These are phyloP conservation scores for Aphyosemion australe DNA, from an alignment of 2,113 vertebrate species.

Conservation along the genomic window DNA sequence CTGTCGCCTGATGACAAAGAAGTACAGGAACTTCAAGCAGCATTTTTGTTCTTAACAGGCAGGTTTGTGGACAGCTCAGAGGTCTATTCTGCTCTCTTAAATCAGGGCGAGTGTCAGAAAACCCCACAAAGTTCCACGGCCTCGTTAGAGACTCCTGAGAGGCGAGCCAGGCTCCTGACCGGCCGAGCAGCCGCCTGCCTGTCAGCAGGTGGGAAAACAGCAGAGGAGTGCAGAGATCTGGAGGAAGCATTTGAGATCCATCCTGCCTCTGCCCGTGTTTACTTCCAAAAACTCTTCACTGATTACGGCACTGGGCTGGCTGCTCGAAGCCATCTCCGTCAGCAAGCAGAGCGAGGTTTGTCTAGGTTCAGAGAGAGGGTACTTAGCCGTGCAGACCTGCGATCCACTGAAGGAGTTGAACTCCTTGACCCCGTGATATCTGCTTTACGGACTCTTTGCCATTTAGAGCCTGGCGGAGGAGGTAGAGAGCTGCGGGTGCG, in stretches of 20 bases:
- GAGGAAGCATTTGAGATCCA: conserved; percentile 81
- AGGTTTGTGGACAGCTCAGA: conserved; percentile 81
- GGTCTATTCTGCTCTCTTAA: conserved; percentile 74
- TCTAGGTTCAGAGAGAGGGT: conserved; percentile 83
- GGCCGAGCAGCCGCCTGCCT: conserved; percentile 83
- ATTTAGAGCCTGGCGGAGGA: conserved; percentile 76
- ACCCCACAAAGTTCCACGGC: conserved; percentile 30
- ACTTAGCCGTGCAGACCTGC: conserved; percentile 79
- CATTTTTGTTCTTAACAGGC: conserved; percentile 73
- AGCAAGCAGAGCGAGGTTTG: conserved; percentile 82
- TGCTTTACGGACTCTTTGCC: conserved; percentile 84
- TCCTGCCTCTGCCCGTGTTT: conserved; percentile 73
- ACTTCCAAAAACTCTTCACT: conserved; percentile 81
- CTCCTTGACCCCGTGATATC: conserved; percentile 81
- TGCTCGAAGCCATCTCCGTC: conserved; percentile 70
- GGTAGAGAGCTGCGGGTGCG: conserved; percentile 82
- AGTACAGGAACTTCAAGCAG: conserved; percentile 71
- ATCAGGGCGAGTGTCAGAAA: conserved; percentile 3
- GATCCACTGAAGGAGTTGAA: conserved; percentile 80
- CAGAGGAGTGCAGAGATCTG: conserved; percentile 82
- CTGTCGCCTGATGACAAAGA: conserved; percentile 72
- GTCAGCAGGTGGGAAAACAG: conserved; percentile 68
- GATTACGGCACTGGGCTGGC: conserved; percentile 64
- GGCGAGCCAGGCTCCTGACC: conserved; percentile 74
- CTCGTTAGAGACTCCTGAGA: conserved; percentile 48